Base-by-base conservation (phyloP, 2,797 vertebrate genomes). In the Staurois parvus region DNA sequence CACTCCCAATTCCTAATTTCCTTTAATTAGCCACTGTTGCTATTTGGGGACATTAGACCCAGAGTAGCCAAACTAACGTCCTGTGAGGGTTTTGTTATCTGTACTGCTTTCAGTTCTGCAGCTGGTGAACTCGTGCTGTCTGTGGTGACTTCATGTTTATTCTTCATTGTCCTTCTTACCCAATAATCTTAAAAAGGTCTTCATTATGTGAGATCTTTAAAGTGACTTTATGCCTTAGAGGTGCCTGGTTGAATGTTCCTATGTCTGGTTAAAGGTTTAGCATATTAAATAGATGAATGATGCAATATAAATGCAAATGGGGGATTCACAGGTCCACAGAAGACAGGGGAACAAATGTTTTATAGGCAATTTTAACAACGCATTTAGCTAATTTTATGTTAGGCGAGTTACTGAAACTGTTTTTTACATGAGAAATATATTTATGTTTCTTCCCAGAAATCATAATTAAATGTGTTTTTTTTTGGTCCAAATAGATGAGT, bases 251-350 rank as follows among this genome's bases (percentile, higher is more conserved):
- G 29, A 42, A 83, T 30, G 34, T 83, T 83, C 75, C 83, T 83
- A 86, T 69, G 75, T 83, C 85, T 79, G 67, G 79, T 87, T 87
- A 87, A 87, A 73, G 85, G 85, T 83, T 87, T 83, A 77, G 79
- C 85, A 83, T 83, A 83, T 87, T 83, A 87, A 83, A 83, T 87
- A 87, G 85, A 87, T 87, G 76, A 87, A 87, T 83, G 85, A 81
- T 79, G 81, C 81, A 83, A 87, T 87, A 87, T 83, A 87, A 87
- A 87, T 87, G 85, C 81, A 83, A 87, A 87, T 87, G 32, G 40
- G 21, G 40, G 37, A 79, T 40, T 83, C 81, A 32, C 42, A 11
- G 13, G 69, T 83, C 85, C 68, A 56, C 26, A 73, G 11, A 70
- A 82, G 79, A 83, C 80, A 82, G 68, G 48, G 19, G 75, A 66